Conservation (phyloP, 2,888 invertebrate species). For the Parnassius smintheus region DNA sequence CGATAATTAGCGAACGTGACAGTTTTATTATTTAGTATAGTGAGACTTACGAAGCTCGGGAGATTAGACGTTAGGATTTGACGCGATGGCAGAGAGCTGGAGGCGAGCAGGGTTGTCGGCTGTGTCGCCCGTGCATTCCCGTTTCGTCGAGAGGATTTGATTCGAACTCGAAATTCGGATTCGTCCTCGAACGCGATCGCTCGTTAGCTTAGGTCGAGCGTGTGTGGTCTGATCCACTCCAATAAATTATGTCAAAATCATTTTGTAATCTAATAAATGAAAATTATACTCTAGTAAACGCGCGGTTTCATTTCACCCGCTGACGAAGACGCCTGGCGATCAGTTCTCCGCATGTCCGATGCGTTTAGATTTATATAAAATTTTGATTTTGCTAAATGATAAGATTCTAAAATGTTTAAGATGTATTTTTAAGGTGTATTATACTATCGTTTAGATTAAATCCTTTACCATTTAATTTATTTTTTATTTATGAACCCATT, state of each 20-base stretch:
- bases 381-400: conserved; percentile 38
- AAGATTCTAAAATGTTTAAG: conserved; percentile 40
- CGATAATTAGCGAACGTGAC: not conserved
- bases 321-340: conserved; percentile 31
- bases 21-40: too few species aligned
- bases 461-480: conserved; percentile 45
- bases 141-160: too few species aligned
- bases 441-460: conserved; percentile 47
- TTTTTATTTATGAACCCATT: conserved; percentile 57
- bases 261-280: conserved; percentile 52
- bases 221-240: conserved; percentile 1
- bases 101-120: conserved; percentile 8
- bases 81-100: not conserved
- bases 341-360: not conserved
- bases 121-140: conserved; percentile 25
- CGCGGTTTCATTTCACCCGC: conserved; percentile 55
- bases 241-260: conserved; percentile 23
- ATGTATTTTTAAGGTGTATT: conserved; percentile 44
- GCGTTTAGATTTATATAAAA: conserved; percentile 34
- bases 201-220: conserved; percentile 30
- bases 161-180: not conserved
- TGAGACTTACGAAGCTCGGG: not conserved
- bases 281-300: conserved; percentile 43
- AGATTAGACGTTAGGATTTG: not conserved
- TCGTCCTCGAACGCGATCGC: conserved; percentile 43